Percentiles rank a stretch among this genome's conserved stretches.
Evolutionary conservation across 2,888 invertebrate species (phyloP).

Genomic region (Encarsia formosa): DNA sequence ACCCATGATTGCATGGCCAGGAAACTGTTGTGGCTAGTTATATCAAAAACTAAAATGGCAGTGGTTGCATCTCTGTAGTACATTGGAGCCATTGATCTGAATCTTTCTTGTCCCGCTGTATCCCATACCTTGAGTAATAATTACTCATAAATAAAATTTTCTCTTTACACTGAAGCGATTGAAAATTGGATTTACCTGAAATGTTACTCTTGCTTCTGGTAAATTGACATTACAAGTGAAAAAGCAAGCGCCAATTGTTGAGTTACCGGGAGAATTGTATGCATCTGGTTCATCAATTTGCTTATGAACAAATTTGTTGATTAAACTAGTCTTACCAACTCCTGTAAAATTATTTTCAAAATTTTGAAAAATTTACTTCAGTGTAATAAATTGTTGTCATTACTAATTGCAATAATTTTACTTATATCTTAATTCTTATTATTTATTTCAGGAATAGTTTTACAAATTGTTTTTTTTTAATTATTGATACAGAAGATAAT

Average conservation of each 20-base stretch:
- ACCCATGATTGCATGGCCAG: constrained; percentile 82
- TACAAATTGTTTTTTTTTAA: too few species aligned
- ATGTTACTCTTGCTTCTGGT: constrained; percentile 66
- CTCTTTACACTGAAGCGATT: background rate
- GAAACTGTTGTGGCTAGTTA: constrained; percentile 73
- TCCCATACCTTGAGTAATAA: constrained; percentile 70
- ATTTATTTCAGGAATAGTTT: too few species aligned
- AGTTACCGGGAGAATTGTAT: constrained; percentile 70
- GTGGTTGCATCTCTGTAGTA: constrained; percentile 90
- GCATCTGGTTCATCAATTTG: too few species aligned
- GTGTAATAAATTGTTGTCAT: too few species aligned
- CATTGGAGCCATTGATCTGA: constrained; percentile 91
- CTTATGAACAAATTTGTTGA: constrained; percentile 76
- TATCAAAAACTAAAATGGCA: constrained; percentile 82
- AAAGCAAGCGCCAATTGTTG: constrained; percentile 87
- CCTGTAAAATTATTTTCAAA: too few species aligned
- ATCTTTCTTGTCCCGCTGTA: constrained; percentile 84
- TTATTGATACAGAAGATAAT: too few species aligned
- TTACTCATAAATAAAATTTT: constrained; percentile 33
- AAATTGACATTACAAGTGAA: constrained; percentile 79
- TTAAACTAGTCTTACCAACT: constrained; percentile 86
- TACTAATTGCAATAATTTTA: too few species aligned
- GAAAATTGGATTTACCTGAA: constrained; percentile 73
- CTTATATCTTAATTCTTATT: too few species aligned
- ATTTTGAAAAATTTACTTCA: too few species aligned